Evolutionary conservation across 2,797 vertebrate species (phyloP), one percentile per base, ranked within the genome.

Genomic region (Peromyscus aztecus): DNA sequence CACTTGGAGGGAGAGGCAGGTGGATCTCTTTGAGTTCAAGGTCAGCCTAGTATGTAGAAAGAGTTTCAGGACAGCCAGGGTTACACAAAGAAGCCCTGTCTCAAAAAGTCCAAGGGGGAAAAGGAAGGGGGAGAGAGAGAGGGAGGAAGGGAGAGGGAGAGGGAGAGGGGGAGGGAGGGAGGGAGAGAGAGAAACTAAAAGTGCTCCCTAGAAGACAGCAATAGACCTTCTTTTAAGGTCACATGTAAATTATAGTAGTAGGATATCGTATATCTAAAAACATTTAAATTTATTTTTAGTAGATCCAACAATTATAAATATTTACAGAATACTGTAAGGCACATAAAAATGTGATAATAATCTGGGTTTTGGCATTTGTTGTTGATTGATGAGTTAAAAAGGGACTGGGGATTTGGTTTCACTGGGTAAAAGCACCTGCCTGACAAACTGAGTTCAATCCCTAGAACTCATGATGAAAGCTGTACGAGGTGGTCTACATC

Each of bases 251-350:
- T 75, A 83, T 57, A 90, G 87, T 82, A 96, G 49, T 67, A 98
- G 97, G 96, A 96, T 91, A 97, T 78, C 63, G 81, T 43, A 93
- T 81, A 78, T 97, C 94, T 81, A 98, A 89, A 49, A 83, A 43
- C 14, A 40, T 80, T 49, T 61, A n/a, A 43, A 49, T 37, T 94
- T 91, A 67, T 49, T 88, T 81, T 93, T 87, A 71, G 61, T 13
- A 81, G 65, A 94, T 24, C 40, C n/a, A 82, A 12, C 31, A 75
- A 73, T 34, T 89, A 27, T 37, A 59, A 40, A 80, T 14, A n/a
- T 71, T 82, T 52, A 63, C 52, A 23, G 24, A 17, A 17, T 73
- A 59, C 9, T 59, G 29, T 37, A 31, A n/a, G 46, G 52, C 37
- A 78, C 34, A 27, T 49, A 65, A 13, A 81, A 17, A 84, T 27